A percentile compares a stretch with the other conserved stretches of the same genome.
Conservation (phyloP, 2,797 vertebrate species). For the Gymnodraco acuticeps region DNA sequence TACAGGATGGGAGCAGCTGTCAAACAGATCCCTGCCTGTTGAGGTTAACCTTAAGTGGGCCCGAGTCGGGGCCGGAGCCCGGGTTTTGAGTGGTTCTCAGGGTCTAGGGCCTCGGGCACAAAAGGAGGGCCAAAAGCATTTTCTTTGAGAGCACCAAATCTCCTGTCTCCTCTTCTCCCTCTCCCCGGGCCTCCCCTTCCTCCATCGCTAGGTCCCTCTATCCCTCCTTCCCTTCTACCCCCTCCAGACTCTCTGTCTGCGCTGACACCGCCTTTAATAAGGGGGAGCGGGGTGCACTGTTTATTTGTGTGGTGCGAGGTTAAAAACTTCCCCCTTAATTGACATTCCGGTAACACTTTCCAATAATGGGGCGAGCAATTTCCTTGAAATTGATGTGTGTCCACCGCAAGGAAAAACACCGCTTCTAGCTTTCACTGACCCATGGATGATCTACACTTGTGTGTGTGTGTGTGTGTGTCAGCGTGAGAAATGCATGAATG, state of each 20-base stretch:
- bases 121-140: constrained; percentile 73
- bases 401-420: constrained; percentile 82
- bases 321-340: constrained; percentile 86
- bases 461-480: constrained; percentile 45
- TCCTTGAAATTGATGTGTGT: constrained; percentile 85
- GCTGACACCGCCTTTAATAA: constrained; percentile 83
- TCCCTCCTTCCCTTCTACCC: constrained; percentile 60
- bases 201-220: constrained; percentile 47
- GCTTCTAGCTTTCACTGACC: constrained; percentile 80
- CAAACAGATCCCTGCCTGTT: constrained; percentile 66
- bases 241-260: constrained; percentile 83
- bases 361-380: constrained; percentile 85
- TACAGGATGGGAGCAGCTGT: constrained; percentile 64
- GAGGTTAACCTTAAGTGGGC: constrained; percentile 73
- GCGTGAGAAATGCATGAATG: constrained; percentile 71
- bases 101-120: constrained; percentile 69
- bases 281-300: constrained; percentile 75
- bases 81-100: constrained; percentile 69
- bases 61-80: constrained; percentile 59
- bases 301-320: constrained; percentile 83
- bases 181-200: constrained; percentile 59
- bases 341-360: constrained; percentile 86
- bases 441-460: constrained; percentile 75
- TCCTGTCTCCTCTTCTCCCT: constrained; percentile 68
- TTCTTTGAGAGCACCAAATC: constrained; percentile 71